Evolutionary conservation across 1,140 invertebrate genomes (phyloP), one percentile per base, ranked within the genome.

Genomic region (Carposina sasakii): DNA sequence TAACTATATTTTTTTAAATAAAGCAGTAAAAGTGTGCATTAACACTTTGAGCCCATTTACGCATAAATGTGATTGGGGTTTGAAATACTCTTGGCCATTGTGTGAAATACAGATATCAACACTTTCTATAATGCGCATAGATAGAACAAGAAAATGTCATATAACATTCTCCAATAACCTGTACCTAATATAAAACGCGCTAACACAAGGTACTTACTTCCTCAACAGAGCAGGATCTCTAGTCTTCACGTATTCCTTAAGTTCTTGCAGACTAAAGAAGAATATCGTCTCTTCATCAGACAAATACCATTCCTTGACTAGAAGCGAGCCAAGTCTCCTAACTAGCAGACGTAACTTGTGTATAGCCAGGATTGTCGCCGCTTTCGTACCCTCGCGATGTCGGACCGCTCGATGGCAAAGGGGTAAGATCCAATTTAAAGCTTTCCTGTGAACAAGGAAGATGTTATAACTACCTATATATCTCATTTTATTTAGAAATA

Each of bases 121-220:
- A n/a, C n/a, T n/a, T n/a, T n/a, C n/a, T n/a, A n/a, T n/a, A n/a
- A n/a, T n/a, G n/a, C n/a, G n/a, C n/a, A n/a, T n/a, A n/a, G n/a
- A n/a, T n/a, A n/a, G n/a, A n/a, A n/a, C n/a, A n/a, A n/a, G n/a
- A n/a, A n/a, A n/a, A n/a, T n/a, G n/a, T n/a, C n/a, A n/a, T n/a
- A n/a, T n/a, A n/a, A n/a, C n/a, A n/a, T n/a, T n/a, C n/a, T n/a
- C n/a, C n/a, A n/a, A n/a, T n/a, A n/a, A n/a, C n/a, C n/a, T n/a
- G n/a, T n/a, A n/a, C n/a, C n/a, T n/a, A n/a, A n/a, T n/a, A n/a
- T n/a, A n/a, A n/a, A n/a, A n/a, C n/a, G n/a, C n/a, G n/a, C n/a
- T n/a, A n/a, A n/a, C n/a, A n/a, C n/a, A n/a, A n/a, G n/a, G n/a
- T 22, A 52, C 78, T 75, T 85, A 93, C 91, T 92, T 94, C 39